phyloP scores from a whole-genome alignment of 2,888 invertebrate species.

The Salpingus planirostris region DNA sequence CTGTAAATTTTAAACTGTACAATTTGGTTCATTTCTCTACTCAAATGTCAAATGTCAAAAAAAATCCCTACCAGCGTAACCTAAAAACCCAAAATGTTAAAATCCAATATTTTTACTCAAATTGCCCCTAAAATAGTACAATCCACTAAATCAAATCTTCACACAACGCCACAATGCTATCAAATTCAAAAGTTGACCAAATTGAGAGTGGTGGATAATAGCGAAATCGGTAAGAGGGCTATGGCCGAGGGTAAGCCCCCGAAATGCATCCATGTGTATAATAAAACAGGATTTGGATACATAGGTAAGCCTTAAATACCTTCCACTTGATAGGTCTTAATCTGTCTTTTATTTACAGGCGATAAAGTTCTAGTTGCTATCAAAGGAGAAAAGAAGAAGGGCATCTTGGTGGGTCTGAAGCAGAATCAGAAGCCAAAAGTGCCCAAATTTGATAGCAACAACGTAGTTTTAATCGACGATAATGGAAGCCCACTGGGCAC shows the following conservation, averaged over 20 bases:
- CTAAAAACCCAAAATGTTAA: too few relatives aligned
- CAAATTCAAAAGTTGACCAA: slow-evolving; percentile 69
- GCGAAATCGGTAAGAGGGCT: slow-evolving; percentile 87
- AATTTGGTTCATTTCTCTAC: too few relatives aligned
- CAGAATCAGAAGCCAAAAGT: slow-evolving; percentile 71
- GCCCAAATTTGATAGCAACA: slow-evolving; percentile 91
- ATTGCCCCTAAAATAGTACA: background rate
- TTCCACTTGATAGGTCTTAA: slow-evolving; percentile 2
- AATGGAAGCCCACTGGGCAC: slow-evolving; percentile 92
- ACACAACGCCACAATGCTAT: slow-evolving; percentile 49
- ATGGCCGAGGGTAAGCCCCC: slow-evolving; percentile 93
- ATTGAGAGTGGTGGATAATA: slow-evolving; percentile 93
- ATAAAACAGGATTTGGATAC: slow-evolving; percentile 57
- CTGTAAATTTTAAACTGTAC: too few relatives aligned
- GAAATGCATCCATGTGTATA: slow-evolving; percentile 89
- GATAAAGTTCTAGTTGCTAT: slow-evolving; percentile 89
- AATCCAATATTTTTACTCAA: background rate
- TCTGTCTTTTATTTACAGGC: slow-evolving; percentile 41
- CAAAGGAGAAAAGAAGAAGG: slow-evolving; percentile 91
- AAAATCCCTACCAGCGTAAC: too few relatives aligned
- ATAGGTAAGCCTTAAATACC: slow-evolving; percentile 44
- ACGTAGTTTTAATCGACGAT: slow-evolving; percentile 92
- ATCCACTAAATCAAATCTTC: too few relatives aligned
- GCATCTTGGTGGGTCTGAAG: slow-evolving; percentile 80
- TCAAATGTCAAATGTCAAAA: too few relatives aligned